These are phyloP conservation scores for Cygnus olor DNA, from an alignment of 2,797 vertebrate genomes.

Conservation along the genomic window DNA sequence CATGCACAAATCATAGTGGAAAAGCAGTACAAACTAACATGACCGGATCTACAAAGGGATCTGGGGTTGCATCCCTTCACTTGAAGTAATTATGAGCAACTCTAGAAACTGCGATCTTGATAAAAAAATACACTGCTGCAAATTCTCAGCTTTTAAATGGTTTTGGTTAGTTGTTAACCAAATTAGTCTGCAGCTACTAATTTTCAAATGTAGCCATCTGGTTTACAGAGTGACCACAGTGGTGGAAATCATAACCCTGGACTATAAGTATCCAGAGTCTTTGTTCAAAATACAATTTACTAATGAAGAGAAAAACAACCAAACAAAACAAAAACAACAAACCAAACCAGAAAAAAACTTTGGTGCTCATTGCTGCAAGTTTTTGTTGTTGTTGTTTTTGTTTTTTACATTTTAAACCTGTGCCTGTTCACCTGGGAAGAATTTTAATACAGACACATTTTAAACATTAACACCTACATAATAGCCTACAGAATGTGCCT, in stretches of 20 bases:
- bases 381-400: no score
- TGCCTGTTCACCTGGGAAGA: slow-evolving; percentile 12
- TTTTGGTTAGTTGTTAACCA: neutral
- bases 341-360: neutral
- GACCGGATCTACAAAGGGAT: neutral
- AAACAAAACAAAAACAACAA: no score
- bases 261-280: neutral
- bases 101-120: neutral
- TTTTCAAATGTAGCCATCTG: neutral
- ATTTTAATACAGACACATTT: slow-evolving; percentile 42
- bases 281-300: neutral
- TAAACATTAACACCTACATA: slow-evolving; percentile 50
- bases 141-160: neutral
- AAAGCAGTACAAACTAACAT: neutral
- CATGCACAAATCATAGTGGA: neutral
- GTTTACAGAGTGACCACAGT: neutral
- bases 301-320: neutral
- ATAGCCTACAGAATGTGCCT: slow-evolving; percentile 49
- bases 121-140: neutral
- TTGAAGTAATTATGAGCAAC: neutral
- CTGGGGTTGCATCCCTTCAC: neutral
- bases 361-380: neutral
- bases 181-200: neutral
- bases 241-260: neutral
- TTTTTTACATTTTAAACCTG: neutral